Percentiles rank a stretch among this genome's conserved stretches.
Conservation (phyloP, 2,888 invertebrate species). For the Thysanoteuthis rhombus region DNA sequence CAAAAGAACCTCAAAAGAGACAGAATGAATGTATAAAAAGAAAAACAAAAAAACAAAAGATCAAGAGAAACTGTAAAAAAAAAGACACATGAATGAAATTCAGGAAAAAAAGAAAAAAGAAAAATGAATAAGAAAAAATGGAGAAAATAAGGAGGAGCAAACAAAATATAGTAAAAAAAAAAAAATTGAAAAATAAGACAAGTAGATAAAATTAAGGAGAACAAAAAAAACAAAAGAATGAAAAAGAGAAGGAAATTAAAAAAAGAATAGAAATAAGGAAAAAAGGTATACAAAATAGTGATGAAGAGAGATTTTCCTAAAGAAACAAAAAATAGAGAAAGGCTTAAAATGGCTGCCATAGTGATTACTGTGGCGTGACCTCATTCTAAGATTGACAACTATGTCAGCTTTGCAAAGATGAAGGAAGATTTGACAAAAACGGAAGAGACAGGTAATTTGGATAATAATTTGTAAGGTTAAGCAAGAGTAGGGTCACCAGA, state of each 20-base stretch:
- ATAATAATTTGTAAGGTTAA: neutral
- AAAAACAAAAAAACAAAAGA: neutral
- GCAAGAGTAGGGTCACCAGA: neutral
- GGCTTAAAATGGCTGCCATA: neutral
- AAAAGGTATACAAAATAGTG: neutral
- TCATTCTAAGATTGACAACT: neutral
- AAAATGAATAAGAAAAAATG: neutral
- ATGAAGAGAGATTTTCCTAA: neutral
- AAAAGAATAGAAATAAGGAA: neutral
- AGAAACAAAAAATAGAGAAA: neutral
- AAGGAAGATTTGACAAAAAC: neutral
- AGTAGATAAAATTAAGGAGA: neutral
- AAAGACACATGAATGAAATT: too few species aligned
- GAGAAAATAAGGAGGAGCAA: too few species aligned
- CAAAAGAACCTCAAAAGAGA: neutral
- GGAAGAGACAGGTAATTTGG: conserved; percentile 12
- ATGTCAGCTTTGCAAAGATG: neutral
- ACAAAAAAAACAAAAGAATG: neutral
- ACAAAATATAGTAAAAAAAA: neutral
- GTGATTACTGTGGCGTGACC: neutral
- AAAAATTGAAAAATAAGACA: neutral
- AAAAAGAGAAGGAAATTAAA: neutral
- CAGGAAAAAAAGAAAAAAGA: neutral
- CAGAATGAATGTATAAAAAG: neutral
- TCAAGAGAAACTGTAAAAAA: neutral